These are phyloP conservation scores for Cetoscarus ocellatus DNA, from an alignment of 2,797 vertebrate genomes.

Conservation along the genomic window DNA sequence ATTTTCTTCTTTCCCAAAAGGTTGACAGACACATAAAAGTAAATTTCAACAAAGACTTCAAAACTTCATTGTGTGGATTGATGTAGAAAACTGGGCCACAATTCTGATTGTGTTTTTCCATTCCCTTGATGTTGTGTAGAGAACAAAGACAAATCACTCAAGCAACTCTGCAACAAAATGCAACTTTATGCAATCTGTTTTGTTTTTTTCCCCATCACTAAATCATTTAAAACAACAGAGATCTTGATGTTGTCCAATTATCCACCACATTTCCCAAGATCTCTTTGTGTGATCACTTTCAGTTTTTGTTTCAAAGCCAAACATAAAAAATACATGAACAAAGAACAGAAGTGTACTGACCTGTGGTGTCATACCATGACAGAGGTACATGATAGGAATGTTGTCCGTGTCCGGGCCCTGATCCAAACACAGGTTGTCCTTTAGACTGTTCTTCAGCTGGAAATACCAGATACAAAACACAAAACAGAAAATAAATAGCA, in stretches of 20 bases:
- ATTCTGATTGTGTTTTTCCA: not conserved
- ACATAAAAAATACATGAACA: not conserved
- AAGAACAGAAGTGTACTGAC: conserved; percentile 79
- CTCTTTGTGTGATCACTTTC: not conserved
- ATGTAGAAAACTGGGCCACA: not conserved
- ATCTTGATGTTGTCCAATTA: not conserved
- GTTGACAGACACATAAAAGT: not conserved
- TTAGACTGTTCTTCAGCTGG: conserved; percentile 94
- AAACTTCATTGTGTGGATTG: not conserved
- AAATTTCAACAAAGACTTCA: not conserved
- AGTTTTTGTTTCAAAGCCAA: not conserved
- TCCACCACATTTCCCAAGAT: not conserved
- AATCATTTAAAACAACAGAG: conserved; percentile 38
- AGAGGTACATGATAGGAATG: conserved; percentile 94
- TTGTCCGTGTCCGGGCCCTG: conserved; percentile 96
- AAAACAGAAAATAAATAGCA: not conserved
- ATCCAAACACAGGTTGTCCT: conserved; percentile 94
- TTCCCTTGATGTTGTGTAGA: conserved; percentile 5
- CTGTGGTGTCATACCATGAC: conserved; percentile 97
- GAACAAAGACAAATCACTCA: conserved; percentile 6
- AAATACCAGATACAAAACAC: conserved; percentile 2
- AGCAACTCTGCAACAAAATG: not conserved
- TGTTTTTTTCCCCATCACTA: conserved; percentile 11
- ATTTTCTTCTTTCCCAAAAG: not conserved
- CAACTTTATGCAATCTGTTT: conserved; percentile 14